A percentile compares a stretch with the other conserved stretches of the same genome.
Evolutionary conservation across 2,113 vertebrate genomes (phyloP).

Genomic region (Peromyscus californicus): DNA sequence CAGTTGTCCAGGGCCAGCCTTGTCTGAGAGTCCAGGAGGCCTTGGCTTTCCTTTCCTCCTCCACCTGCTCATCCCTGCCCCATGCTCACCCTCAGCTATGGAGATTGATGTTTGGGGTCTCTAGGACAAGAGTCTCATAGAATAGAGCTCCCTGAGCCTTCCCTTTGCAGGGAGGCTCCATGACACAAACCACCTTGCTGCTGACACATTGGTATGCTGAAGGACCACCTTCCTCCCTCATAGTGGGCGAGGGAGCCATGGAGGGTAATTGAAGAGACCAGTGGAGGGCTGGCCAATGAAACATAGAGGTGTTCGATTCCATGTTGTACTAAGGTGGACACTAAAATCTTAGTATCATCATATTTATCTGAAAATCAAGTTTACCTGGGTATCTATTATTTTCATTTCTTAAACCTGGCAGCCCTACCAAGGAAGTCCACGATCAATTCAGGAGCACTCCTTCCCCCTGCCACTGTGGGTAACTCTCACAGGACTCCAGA

Average conservation of each 20-base stretch:
- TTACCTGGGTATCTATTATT: neutral
- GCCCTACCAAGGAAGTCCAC: neutral
- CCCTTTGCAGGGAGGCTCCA: neutral
- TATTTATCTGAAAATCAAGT: constrained; percentile 24
- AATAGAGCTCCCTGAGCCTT: neutral
- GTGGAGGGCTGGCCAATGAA: neutral
- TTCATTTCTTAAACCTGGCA: neutral
- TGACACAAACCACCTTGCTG: neutral
- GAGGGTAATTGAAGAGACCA: neutral
- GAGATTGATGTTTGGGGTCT: neutral
- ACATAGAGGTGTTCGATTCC: neutral
- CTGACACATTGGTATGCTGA: neutral
- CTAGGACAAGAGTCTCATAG: neutral
- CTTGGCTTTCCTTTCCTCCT: neutral
- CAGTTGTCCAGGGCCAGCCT: neutral
- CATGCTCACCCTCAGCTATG: neutral
- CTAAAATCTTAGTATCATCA: neutral
- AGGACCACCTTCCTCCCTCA: neutral
- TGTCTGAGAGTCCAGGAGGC: neutral
- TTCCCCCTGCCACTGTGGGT: neutral
- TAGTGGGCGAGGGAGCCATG: neutral
- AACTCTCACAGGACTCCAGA: neutral
- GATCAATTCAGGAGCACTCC: neutral
- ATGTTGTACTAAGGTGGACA: neutral
- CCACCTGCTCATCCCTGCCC: too few species aligned